Evolutionary conservation across 2,113 vertebrate species (phyloP), one percentile per base, ranked within the genome.

Genomic region (Chloropsis cyanopogon): DNA sequence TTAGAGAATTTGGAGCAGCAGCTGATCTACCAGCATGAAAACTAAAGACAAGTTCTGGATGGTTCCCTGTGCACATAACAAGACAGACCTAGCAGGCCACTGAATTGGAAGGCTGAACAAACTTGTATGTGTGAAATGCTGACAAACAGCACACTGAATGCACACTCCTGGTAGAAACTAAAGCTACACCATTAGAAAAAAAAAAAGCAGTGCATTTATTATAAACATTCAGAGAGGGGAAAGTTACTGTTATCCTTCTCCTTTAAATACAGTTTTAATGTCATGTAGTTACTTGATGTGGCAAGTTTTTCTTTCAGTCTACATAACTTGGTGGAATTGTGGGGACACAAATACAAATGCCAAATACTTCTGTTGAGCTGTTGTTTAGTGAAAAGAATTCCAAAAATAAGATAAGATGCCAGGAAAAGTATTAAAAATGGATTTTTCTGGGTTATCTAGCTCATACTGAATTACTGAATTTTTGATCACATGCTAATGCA

Each of bases 391-490:
- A 92, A 76, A 14, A 83, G 78, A 83, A 83, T 14, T 68, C n/a
- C 24, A 70, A 81, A 93, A 95, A 61, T 21, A 88, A 56, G 25
- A 29, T 60, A 76, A 73, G 56, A 90, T 66, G 71, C 39, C 63
- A 94, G 54, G 41, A 92, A 77, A 94, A 86, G 71, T 41, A 92
- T 90, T 91, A 73, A 95, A 95, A 90, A 81, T 41, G 25, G 39
- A 75, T 93, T 88, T 88, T 93, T 90, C 79, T 86, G 42, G 15
- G 47, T 77, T 94, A 90, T 85, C 50, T 78, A 83, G 39, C 72
- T 93, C 82, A 83, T 90, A 64, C 52, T 73, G 92, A 86, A 88
- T 83, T 88, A 60, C 39, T 56, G 90, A 86, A 88, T 90, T 86
- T 85, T 24, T 88, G 52, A 95, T 90, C 82, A 86, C 68, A 90